Evolutionary conservation across 2,888 invertebrate genomes (phyloP), one percentile per base, ranked within the genome.

Genomic region (Poecilobothrus nobilitatus): DNA sequence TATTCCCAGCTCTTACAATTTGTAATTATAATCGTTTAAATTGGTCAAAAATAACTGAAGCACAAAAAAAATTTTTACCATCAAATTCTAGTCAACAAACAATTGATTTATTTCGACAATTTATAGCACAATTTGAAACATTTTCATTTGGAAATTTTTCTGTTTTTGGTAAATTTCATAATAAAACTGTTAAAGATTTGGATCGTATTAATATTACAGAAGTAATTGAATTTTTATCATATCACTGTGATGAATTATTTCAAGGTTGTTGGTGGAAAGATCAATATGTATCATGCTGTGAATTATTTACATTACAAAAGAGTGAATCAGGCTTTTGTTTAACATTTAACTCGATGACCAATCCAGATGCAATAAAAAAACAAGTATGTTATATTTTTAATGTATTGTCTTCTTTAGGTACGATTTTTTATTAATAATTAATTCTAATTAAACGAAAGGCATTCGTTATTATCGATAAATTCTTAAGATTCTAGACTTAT

Each of bases 281-380:
- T 65, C 68, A 73, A 21, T 68, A 73, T 20, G 76, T 80, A 62
- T 73, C 82, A 41, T 84, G 84, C 67, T 84, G 84, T 71, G 78
- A 80, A 1, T 74, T 78, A 21, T 83, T 84, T 69, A 75, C 81
- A 63, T 68, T 78, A 22, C 84, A 84, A 70, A 80, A 78, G 68
- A 82, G 83, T 0, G 83, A 84, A 72, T 78, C 75, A 67, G 84
- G 84, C 0, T 75, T 79, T 41, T 84, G 84, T 71, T 79, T 82
- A 72, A 76, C 83, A 0, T 84, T 84, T 74, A 84, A 84, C 73
- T 83, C 83, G 3, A 78, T 68, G 9, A 70, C 71, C 10, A 72
- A 76, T 34, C 27, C 76, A 4, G 76, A 77, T 0, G 66, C 63
- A 0, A 62, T 27, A 0, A 74, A 75, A 0, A 53, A 22, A 6